phyloP scores from a whole-genome alignment of 2,113 vertebrate species.

The Laticauda colubrina region DNA sequence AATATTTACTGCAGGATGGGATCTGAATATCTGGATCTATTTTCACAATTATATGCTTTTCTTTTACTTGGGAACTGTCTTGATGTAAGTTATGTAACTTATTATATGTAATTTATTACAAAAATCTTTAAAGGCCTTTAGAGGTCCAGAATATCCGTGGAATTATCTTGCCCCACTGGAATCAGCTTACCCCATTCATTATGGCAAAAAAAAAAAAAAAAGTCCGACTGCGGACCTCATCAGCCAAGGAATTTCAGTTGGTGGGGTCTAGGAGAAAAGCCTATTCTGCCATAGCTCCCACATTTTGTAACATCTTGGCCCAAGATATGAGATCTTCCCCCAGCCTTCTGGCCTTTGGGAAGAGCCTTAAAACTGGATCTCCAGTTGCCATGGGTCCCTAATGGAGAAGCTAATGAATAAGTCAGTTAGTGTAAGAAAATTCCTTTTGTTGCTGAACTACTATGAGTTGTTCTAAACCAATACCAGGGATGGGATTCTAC shows the following conservation, averaged over 20 bases:
- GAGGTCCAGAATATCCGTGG: not conserved
- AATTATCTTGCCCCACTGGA: not conserved
- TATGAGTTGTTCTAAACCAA: not conserved
- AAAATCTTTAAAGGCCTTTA: not conserved
- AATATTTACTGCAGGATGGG: not conserved
- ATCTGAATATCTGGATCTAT: not conserved
- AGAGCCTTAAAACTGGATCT: not conserved
- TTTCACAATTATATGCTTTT: not conserved
- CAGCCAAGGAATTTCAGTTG: too few relatives aligned
- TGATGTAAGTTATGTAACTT: not conserved
- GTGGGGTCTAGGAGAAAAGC: not conserved
- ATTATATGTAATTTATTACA: not conserved
- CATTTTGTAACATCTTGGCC: not conserved
- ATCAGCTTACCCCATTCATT: not conserved
- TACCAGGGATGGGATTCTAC: not conserved
- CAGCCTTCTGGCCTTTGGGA: not conserved
- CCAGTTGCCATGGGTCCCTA: not conserved
- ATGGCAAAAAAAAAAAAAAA: too few relatives aligned
- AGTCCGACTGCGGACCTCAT: too few relatives aligned
- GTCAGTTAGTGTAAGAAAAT: not conserved
- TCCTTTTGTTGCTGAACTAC: not conserved
- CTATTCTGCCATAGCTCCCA: not conserved
- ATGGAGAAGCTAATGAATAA: not conserved
- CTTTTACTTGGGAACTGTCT: not conserved
- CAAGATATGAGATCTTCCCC: not conserved